These are phyloP conservation scores for Lithophane leautieri DNA, from an alignment of 2,888 invertebrate genomes.

Conservation along the genomic window DNA sequence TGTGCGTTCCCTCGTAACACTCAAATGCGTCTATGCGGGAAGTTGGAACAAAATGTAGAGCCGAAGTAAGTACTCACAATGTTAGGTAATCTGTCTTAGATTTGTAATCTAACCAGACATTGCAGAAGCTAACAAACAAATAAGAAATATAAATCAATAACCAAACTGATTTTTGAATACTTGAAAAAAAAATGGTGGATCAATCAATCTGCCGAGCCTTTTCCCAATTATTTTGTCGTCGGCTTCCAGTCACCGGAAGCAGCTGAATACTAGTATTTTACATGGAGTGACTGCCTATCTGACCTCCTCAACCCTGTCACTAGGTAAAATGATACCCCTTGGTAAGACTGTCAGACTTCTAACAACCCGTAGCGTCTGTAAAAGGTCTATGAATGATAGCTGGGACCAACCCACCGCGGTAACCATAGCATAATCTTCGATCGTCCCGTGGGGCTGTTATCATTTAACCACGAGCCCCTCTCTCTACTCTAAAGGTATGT, in stretches of 20 bases:
- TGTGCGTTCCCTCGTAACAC: slow-evolving; percentile 19
- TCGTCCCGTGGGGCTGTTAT: not conserved
- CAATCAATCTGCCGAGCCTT: not conserved
- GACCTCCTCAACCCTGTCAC: not conserved
- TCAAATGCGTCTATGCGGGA: slow-evolving; percentile 45
- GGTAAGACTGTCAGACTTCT: not conserved
- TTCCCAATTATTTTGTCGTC: not conserved
- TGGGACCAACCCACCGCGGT: not conserved
- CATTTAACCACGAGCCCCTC: no score
- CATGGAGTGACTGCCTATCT: not conserved
- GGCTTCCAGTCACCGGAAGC: not conserved
- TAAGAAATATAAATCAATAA: not conserved
- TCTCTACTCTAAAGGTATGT: no score
- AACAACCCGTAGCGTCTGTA: not conserved
- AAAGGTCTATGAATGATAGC: not conserved
- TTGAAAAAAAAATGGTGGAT: not conserved
- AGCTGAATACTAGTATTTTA: not conserved
- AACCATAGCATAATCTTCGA: no score
- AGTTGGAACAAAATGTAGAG: slow-evolving; percentile 24
- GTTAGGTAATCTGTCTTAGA: slow-evolving; percentile 31
- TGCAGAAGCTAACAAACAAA: not conserved
- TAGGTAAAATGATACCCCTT: not conserved
- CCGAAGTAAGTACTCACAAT: slow-evolving; percentile 4
- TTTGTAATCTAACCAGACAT: not conserved
- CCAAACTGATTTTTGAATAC: not conserved